These are phyloP conservation scores for Hesperia comma DNA, from an alignment of 2,888 invertebrate species.

Conservation along the genomic window DNA sequence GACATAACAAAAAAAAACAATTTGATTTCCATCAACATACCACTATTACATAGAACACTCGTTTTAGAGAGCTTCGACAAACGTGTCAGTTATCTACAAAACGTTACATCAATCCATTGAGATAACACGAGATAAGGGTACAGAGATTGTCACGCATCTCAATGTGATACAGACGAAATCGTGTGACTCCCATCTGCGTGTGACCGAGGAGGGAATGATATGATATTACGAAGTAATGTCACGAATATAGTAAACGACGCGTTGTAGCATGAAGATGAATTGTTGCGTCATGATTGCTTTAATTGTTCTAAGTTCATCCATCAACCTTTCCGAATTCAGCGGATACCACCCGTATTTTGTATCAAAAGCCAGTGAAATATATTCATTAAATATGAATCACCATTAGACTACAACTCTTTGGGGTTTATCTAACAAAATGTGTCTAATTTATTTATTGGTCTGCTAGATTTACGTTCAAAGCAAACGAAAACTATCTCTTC, in stretches of 20 bases:
- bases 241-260: not conserved
- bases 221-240: not conserved
- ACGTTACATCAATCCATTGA: not conserved
- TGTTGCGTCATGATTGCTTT: too few species aligned
- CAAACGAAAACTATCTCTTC: too few species aligned
- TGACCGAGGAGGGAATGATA: not conserved
- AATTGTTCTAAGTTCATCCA: too few species aligned
- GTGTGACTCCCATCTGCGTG: not conserved
- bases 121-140: not conserved
- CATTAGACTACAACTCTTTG: too few species aligned
- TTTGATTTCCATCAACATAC: not conserved
- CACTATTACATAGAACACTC: not conserved
- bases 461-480: too few species aligned
- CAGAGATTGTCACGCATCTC: not conserved
- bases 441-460: too few species aligned
- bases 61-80: not conserved
- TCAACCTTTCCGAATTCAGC: too few species aligned
- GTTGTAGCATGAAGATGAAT: not conserved
- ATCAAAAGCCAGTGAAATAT: too few species aligned
- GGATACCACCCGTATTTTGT: too few species aligned
- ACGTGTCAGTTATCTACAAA: not conserved
- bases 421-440: too few species aligned
- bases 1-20: not conserved
- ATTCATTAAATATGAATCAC: too few species aligned
- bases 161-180: not conserved